Evolutionary conservation across 2,797 vertebrate species (phyloP), one percentile per base, ranked within the genome.

Genomic region (Gymnoscopelus braueri): DNA sequence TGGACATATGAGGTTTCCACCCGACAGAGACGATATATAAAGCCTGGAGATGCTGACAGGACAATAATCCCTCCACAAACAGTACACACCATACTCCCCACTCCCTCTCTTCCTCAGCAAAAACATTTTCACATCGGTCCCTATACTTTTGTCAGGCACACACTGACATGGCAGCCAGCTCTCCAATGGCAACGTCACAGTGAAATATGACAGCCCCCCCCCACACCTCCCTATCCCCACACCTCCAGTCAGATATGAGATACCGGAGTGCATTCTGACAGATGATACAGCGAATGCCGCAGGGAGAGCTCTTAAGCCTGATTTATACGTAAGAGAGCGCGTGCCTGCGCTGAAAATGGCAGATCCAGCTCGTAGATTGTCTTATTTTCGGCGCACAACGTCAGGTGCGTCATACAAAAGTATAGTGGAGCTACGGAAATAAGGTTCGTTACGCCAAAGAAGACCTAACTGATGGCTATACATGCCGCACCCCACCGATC

Each of bases 81-180:
- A 44, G 8, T 44, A 8, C 39, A 44, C 39, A 44, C 8, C 1
- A 8, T 4, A 29, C 7, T 44, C 39, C 39, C 39, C 39, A 44
- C 7, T 44, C 7, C 9, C 39, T 44, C 82, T 78, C 78, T 68
- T 88, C 74, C 83, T 78, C 50, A 68, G 84, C 67, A 29, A 29
- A 81, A 84, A 88, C 79, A 84, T 78, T 87, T 88, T 78, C 71
- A 82, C 80, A 81, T 86, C 79, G 72, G 65, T 78, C 75, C 64
- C 58, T 79, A 44, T 44, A 35, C 72, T 63, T 59, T 72, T 26
- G 23, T 64, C 55, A 5, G 23, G 74, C 70, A 64, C 66, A 19
- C 66, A 23, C 70, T 70, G 65, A 87, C 78, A 84, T 66, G 77
- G 74, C 81, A 84, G 78, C 69, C 80, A 69, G 54, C 75, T 77